A percentile compares a stretch with the other conserved stretches of the same genome.
These are phyloP conservation scores for Polietes domitor DNA, from an alignment of 2,888 invertebrate species.

Conservation along the genomic window DNA sequence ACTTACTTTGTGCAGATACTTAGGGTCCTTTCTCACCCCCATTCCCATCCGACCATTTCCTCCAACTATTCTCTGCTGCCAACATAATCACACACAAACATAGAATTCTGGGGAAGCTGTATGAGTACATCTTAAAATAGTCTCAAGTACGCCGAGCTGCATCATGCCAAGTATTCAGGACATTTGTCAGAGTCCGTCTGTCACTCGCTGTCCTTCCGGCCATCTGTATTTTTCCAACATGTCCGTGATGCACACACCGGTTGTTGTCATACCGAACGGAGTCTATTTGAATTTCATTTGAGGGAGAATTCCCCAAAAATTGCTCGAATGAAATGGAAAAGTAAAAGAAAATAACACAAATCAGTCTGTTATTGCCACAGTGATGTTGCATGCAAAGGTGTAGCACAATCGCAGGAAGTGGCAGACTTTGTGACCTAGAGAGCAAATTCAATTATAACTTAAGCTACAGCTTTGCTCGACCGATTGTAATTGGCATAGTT, in stretches of 20 bases:
- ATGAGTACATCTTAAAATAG: background rate
- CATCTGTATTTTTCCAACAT: background rate
- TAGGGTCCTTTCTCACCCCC: background rate
- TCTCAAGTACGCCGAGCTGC: background rate
- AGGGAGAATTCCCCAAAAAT: background rate
- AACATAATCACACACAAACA: background rate
- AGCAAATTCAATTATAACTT: constrained; percentile 1
- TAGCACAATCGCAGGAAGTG: background rate
- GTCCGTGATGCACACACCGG: too few relatives aligned
- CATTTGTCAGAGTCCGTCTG: too few relatives aligned
- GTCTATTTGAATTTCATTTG: background rate
- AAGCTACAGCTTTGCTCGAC: background rate
- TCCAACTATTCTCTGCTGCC: too few relatives aligned
- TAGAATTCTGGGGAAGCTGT: background rate
- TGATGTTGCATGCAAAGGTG: background rate
- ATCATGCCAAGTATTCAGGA: background rate
- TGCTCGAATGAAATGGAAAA: background rate
- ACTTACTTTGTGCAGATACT: constrained; percentile 5
- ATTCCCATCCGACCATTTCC: too few relatives aligned
- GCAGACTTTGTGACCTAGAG: background rate
- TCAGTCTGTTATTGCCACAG: background rate
- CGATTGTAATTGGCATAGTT: too few relatives aligned
- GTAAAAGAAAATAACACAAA: background rate
- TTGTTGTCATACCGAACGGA: background rate
- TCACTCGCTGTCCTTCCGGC: background rate